Conservation (phyloP, 2,888 invertebrate species). For the Pollenia angustigena region DNA sequence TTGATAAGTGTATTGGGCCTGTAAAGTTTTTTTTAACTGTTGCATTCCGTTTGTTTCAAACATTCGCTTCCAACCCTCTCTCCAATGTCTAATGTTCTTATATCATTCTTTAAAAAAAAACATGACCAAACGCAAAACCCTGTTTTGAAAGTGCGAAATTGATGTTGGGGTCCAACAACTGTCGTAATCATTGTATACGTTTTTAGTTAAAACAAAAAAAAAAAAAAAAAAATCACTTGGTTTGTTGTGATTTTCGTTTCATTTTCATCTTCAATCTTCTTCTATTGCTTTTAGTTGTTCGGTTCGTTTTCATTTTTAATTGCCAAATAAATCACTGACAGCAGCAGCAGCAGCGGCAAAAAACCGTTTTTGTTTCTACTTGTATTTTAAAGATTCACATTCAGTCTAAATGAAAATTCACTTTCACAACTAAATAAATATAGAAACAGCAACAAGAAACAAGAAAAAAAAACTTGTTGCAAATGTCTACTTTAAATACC, state of each 20-base stretch:
- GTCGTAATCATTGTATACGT: slow-evolving; percentile 47
- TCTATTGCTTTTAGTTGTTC: slow-evolving; percentile 35
- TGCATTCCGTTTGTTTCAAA: too few species aligned
- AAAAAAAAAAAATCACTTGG: slow-evolving; percentile 41
- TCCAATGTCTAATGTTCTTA: background rate
- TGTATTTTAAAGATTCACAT: slow-evolving; percentile 67
- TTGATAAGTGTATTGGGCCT: too few species aligned
- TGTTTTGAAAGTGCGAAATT: slow-evolving; percentile 51
- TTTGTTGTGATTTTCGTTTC: slow-evolving; percentile 37
- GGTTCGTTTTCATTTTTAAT: slow-evolving; percentile 65
- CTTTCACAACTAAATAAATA: slow-evolving; percentile 72
- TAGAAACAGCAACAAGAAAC: slow-evolving; percentile 4
- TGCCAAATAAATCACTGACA: slow-evolving; percentile 72
- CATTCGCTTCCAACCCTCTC: too few species aligned
- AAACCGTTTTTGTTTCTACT: slow-evolving; percentile 36
- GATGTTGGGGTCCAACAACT: slow-evolving; percentile 51
- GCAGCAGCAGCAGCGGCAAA: slow-evolving; percentile 14
- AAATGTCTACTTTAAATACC: slow-evolving; percentile 61
- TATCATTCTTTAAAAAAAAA: background rate
- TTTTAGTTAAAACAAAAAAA: slow-evolving; percentile 28
- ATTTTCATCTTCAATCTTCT: slow-evolving; percentile 11
- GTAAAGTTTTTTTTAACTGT: too few species aligned
- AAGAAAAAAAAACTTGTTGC: slow-evolving; percentile 45
- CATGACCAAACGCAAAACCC: slow-evolving; percentile 15
- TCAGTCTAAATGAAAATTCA: slow-evolving; percentile 67